Evolutionary conservation across 2,888 invertebrate species (phyloP).

Genomic region (Poecilus cupreus): DNA sequence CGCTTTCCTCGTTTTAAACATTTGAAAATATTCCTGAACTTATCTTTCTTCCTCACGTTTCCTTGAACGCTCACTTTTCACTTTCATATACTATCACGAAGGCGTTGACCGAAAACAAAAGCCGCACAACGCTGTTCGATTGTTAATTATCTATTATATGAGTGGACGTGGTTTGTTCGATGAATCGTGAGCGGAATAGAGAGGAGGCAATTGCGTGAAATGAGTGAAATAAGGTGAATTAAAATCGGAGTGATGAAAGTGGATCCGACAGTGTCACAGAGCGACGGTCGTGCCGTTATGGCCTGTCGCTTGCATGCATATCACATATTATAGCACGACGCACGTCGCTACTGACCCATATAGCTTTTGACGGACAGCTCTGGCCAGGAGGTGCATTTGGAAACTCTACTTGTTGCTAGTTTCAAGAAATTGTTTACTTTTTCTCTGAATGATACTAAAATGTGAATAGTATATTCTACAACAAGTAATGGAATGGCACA

Average conservation of each 20-base stretch:
- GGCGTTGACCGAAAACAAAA: constrained; percentile 3
- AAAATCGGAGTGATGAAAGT: not conserved
- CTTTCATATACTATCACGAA: not conserved
- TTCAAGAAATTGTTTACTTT: too few species aligned
- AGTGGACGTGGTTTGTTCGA: not conserved
- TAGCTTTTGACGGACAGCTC: not conserved
- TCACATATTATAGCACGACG: constrained; percentile 2
- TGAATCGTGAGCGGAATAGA: not conserved
- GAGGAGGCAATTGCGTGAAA: not conserved
- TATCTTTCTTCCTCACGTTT: not conserved
- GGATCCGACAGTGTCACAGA: not conserved
- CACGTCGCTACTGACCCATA: constrained; percentile 9
- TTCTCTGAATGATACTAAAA: too few species aligned
- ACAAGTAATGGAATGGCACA: too few species aligned
- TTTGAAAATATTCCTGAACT: not conserved
- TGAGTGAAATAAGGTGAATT: not conserved
- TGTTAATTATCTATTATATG: not conserved
- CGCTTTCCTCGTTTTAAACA: not conserved
- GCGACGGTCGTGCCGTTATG: not conserved
- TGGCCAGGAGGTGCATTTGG: not conserved
- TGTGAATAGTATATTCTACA: too few species aligned
- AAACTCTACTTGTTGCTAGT: not conserved
- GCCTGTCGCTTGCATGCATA: constrained; percentile 19
- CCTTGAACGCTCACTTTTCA: not conserved
- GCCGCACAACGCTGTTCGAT: not conserved